Conservation (phyloP, 1,140 invertebrate genomes). For the Zaprionus kolodkinae region DNA sequence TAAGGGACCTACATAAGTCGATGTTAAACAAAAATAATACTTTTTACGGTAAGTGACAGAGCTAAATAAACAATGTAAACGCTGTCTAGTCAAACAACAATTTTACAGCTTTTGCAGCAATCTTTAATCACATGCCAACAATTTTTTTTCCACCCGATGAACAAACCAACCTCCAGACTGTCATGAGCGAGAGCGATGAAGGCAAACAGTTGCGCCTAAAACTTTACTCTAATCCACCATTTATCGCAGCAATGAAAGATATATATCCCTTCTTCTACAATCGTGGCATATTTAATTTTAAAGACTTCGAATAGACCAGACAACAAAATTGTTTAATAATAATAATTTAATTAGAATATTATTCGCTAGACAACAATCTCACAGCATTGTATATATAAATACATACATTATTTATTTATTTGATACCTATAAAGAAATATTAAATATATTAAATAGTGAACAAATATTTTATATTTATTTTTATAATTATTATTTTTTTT, state of each 20-base stretch:
- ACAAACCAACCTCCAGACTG: conserved; percentile 38
- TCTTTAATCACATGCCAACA: conserved; percentile 47
- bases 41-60: conserved; percentile 46
- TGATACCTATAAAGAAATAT: no score
- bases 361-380: no score
- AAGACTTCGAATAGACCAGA: conserved; percentile 25
- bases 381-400: no score
- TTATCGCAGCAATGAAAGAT: conserved; percentile 35
- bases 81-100: neutral
- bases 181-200: conserved; percentile 37
- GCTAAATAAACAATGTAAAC: neutral
- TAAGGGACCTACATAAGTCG: conserved; percentile 67
- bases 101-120: conserved; percentile 43
- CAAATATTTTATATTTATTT: no score
- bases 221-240: conserved; percentile 37
- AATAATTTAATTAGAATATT: neutral
- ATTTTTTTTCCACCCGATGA: conserved; percentile 50
- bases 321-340: no score
- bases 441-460: no score
- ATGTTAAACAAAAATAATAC: conserved; percentile 58
- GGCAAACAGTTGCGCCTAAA: conserved; percentile 40
- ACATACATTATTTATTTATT: no score
- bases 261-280: conserved; percentile 55
- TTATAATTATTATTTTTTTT: no score
- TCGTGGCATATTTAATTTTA: conserved; percentile 45